A percentile compares a stretch with the other conserved stretches of the same genome.
phyloP scores from a whole-genome alignment of 2,113 vertebrate species.

The Pycnonotus jocosus region DNA sequence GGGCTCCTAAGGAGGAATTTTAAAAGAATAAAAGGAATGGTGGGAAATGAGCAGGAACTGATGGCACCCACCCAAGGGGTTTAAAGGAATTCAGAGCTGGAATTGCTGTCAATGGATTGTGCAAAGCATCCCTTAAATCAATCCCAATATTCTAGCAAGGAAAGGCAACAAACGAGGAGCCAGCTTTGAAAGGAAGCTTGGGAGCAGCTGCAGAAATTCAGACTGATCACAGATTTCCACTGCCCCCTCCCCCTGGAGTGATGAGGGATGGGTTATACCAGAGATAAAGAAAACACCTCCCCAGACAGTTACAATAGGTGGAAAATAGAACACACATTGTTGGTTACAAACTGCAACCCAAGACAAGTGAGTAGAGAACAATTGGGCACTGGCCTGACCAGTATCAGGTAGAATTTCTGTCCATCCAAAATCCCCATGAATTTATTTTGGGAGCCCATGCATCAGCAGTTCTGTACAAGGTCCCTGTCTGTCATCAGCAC shows the following conservation, averaged over 20 bases:
- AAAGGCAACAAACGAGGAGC: background rate
- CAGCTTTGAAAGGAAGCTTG: background rate
- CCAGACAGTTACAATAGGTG: no score
- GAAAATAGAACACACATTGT: no score
- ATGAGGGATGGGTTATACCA: no score
- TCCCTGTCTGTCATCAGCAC: background rate
- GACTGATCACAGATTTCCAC: background rate
- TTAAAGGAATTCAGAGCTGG: background rate
- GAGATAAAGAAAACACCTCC: no score
- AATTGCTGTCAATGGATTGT: background rate
- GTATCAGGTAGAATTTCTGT: background rate
- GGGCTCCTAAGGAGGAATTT: background rate
- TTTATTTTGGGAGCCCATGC: background rate
- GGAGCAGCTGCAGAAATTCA: background rate
- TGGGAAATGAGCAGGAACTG: background rate
- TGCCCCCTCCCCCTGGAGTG: no score
- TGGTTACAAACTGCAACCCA: no score
- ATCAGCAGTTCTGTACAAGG: background rate
- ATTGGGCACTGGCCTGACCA: background rate
- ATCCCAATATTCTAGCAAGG: background rate
- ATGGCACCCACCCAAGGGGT: background rate
- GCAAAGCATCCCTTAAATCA: background rate
- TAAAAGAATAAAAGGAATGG: background rate
- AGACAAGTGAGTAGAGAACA: background rate
- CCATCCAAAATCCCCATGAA: background rate